Evolutionary conservation across 2,113 vertebrate species (phyloP).

Genomic region (Helogale parvula): DNA sequence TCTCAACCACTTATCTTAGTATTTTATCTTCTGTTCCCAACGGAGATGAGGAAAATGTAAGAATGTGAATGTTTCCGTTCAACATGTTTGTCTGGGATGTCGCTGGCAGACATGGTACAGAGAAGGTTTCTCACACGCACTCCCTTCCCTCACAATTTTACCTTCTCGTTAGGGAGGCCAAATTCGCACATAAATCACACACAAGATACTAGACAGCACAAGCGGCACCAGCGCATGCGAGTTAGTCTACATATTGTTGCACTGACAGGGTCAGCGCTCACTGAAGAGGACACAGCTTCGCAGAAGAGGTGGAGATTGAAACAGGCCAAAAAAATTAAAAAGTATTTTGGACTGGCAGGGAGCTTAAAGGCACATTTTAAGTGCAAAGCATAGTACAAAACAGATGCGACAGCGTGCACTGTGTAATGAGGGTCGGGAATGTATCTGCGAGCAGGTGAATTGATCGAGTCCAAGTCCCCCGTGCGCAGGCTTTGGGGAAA

Average conservation of each 20-base stretch:
- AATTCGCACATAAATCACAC: neutral
- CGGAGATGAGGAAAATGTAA: neutral
- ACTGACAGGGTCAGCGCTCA: neutral
- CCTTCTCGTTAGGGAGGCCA: neutral
- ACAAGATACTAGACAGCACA: neutral
- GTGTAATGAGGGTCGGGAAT: fast-evolving
- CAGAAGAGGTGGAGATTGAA: neutral
- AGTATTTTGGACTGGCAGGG: neutral
- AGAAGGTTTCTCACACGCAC: neutral
- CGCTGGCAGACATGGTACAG: neutral
- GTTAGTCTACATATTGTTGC: neutral
- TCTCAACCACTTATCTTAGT: neutral
- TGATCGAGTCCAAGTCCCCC: neutral
- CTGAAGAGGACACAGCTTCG: neutral
- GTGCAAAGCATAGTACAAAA: neutral
- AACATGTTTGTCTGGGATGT: neutral
- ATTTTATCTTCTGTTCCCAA: neutral
- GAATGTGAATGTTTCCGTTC: neutral
- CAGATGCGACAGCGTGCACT: fast-evolving
- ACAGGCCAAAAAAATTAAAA: neutral
- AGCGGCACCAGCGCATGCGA: neutral
- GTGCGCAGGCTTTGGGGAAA: neutral
- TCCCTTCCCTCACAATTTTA: neutral
- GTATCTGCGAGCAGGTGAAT: neutral
- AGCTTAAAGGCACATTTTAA: neutral